Conservation (phyloP, 2,113 vertebrate species). For the Fregata magnificens region DNA sequence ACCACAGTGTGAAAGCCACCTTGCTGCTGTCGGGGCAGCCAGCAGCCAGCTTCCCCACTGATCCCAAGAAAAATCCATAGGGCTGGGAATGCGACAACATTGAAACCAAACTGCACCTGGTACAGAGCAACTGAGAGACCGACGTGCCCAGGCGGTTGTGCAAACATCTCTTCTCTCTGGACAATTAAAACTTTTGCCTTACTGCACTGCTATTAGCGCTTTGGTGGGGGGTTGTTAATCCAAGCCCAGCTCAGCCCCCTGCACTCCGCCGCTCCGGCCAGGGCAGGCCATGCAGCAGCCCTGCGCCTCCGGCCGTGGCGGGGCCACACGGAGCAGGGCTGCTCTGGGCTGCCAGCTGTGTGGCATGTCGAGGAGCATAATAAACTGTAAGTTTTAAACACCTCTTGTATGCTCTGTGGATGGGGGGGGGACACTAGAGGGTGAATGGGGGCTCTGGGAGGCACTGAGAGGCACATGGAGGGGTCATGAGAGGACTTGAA, state of each 20-base stretch:
- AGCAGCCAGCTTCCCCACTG: not conserved
- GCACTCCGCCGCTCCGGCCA: accelerated
- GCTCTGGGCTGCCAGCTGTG: not conserved
- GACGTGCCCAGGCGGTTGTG: not conserved
- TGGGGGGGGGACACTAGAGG: not conserved
- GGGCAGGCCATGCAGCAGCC: not conserved
- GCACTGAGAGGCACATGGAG: accelerated
- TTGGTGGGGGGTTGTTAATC: not conserved
- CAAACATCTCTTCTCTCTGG: not conserved
- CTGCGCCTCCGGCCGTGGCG: accelerated
- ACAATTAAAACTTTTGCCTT: slow-evolving; percentile 32
- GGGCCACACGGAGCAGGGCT: accelerated
- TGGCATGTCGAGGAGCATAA: not conserved
- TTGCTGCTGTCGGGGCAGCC: accelerated
- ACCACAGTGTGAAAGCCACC: accelerated
- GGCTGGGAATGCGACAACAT: not conserved
- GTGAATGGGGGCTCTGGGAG: not conserved
- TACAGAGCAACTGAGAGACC: not conserved
- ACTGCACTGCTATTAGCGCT: slow-evolving; percentile 16
- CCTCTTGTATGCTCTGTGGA: not conserved
- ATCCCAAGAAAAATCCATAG: accelerated
- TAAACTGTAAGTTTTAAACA: not conserved
- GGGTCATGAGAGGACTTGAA: accelerated
- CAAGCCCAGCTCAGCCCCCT: not conserved
- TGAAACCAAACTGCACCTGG: not conserved